These are phyloP conservation scores for Limosa lapponica DNA, from an alignment of 2,797 vertebrate species.

Conservation along the genomic window DNA sequence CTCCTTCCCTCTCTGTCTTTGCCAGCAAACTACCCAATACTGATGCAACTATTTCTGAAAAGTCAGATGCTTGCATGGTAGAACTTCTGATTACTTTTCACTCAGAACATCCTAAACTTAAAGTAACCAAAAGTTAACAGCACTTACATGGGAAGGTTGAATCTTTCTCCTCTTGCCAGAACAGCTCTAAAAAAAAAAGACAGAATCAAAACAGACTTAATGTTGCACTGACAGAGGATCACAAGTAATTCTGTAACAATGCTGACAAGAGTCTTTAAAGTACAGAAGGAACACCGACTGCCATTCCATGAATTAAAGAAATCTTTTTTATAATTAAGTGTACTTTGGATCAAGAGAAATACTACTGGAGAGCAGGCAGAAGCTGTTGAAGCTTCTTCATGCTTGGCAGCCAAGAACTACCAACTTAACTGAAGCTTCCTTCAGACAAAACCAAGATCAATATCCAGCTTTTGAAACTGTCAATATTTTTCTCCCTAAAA, in stretches of 20 bases:
- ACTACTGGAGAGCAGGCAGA: slow-evolving; percentile 4
- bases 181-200: slow-evolving; percentile 81
- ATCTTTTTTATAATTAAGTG: background rate
- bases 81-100: slow-evolving; percentile 8
- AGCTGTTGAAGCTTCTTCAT: background rate
- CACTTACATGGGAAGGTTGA: slow-evolving; percentile 85
- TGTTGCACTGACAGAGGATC: background rate
- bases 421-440: slow-evolving; percentile 25
- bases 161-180: slow-evolving; percentile 90
- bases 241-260: slow-evolving; percentile 1
- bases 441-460: background rate
- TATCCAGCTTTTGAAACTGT: background rate
- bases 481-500: background rate
- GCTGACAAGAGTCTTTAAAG: background rate
- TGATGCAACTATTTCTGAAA: background rate
- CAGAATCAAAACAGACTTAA: slow-evolving; percentile 8
- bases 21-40: background rate
- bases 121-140: slow-evolving; percentile 5
- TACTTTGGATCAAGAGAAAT: slow-evolving; percentile 15
- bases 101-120: slow-evolving; percentile 7
- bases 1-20: background rate
- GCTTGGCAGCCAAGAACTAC: background rate
- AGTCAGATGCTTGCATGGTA: background rate
- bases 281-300: background rate
- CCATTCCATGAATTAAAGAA: background rate